Base-by-base conservation (phyloP, 2,113 vertebrate genomes). In the Campylomormyrus numenius region DNA sequence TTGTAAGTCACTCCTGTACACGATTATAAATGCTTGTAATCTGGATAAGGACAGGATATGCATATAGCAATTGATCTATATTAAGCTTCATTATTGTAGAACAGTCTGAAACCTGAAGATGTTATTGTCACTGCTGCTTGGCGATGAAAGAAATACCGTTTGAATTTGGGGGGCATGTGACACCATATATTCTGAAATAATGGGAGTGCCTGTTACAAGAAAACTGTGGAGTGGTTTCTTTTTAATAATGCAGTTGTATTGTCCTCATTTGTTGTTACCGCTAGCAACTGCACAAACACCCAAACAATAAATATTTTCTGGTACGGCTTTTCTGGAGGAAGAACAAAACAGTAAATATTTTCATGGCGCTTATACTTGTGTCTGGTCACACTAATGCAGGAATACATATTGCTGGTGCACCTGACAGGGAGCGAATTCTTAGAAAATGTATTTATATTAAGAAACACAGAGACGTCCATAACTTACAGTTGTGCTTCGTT, bases 201-300 rank as follows among this genome's bases (percentile, higher is more conserved):
- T 77, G 70, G 77, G 42, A 45, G 45, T 48, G 42, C 83, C 39
- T 85, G 10, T 48, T 85, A 46, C 42, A 24, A 85, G 45, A 56
- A 56, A 87, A 45, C 17, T n/a, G 24, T 42, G 9, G 27, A 58
- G 50, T 46, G 56, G 24, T 90, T 92, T 56, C 39, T 90, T 90
- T 90, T 89, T 89, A 91, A 74, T 92, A 91, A 90, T 49, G 19
- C 31, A 87, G 85, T 89, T 90, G 27, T 80, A 66, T 90, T 80
- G 80, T 88, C 52, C 90, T 21, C 74, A 24, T 90, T 58, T 90
- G 58, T 83, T 89, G 91, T 91, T 90, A 35, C 90, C 70, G 11
- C 13, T 91, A 92, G 91, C 92, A 93, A 92, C 92, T 89, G 91
- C 58, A 56, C 90, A 91, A 92, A 92, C 92, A 92, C 84, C 42